Base-by-base conservation (phyloP, 2,888 invertebrate genomes). In the Ethmia dodecea region DNA sequence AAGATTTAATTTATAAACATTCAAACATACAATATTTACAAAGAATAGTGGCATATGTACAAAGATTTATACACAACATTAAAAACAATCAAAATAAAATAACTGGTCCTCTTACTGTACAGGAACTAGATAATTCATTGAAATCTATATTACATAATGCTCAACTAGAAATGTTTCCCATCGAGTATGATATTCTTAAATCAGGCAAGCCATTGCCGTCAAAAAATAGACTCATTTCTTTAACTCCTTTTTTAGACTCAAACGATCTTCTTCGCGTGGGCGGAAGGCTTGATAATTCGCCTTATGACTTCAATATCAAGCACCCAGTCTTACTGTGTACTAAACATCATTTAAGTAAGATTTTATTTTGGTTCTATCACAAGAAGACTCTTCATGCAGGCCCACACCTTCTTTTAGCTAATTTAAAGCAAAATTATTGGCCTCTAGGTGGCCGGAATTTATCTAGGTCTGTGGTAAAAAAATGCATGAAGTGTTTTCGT, bases 371-470 rank as follows among this genome's bases (percentile, higher is more conserved):
- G 5, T 12, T 11, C 6, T 8, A 38, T 34, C 43, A 47, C 26
- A 25, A n/a, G 5, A 6, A 16, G 5, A 10, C 40, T 0, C 14
- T 40, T 1, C 45, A 48, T 26, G 37, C 48, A 1, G 42, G 39
- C 0, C 48, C 48, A 11, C 33, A 37, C 8, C 13, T 39, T 1
- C 20, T 48, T 5, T 14, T 48, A 1, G 16, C 42, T 3, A 13
- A 20, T 3, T 20, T 47, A 4, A 26, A 44, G 6, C 38, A 42
- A 16, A 28, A 3, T 1, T 49, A 43, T 13, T 48, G 48, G 47
- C 40, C 49, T 5, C 12, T 47, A 5, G 42, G 45, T 2, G 51
- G 48, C 3, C 36, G 47, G 28, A 42, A 43, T 18, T 30, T 49
- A 2, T 31, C 49, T 2, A 40, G 31, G 22, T 3, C 14, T 3